Evolutionary conservation across 1,140 invertebrate species (phyloP).

Genomic region (Lineus longissimus): DNA sequence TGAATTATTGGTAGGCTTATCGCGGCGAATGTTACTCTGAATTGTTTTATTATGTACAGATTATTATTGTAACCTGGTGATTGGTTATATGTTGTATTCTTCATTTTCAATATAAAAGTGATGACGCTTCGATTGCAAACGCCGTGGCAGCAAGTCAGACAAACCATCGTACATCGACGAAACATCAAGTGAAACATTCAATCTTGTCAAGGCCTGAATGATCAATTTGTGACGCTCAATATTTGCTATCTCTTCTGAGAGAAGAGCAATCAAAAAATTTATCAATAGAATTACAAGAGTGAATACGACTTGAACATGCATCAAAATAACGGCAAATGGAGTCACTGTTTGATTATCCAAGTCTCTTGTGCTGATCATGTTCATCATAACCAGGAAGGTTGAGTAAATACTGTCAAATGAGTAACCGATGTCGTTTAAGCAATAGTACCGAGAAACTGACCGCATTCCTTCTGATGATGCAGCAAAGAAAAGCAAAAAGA

Average conservation of each 20-base stretch:
- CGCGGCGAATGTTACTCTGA: no score
- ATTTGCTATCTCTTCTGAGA: background rate
- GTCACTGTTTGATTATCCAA: background rate
- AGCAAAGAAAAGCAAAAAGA: background rate
- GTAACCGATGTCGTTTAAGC: background rate
- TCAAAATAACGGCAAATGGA: background rate
- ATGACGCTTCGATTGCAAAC: no score
- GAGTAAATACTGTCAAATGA: background rate
- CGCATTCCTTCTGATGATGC: background rate
- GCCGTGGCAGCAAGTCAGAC: no score
- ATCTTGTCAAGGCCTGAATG: background rate
- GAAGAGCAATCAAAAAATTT: constrained; percentile 1
- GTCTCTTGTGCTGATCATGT: background rate
- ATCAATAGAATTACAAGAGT: constrained; percentile 1
- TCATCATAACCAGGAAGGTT: background rate
- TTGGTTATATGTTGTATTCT: no score
- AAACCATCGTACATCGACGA: no score
- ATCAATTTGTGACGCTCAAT: background rate
- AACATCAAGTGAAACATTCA: no score
- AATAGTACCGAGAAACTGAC: background rate
- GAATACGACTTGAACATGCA: background rate
- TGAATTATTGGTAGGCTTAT: no score
- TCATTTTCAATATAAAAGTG: no score
- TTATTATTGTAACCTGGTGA: no score
- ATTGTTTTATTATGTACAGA: no score